Conservation (phyloP, 2,113 vertebrate genomes). For the Himantopus leucocephalus region DNA sequence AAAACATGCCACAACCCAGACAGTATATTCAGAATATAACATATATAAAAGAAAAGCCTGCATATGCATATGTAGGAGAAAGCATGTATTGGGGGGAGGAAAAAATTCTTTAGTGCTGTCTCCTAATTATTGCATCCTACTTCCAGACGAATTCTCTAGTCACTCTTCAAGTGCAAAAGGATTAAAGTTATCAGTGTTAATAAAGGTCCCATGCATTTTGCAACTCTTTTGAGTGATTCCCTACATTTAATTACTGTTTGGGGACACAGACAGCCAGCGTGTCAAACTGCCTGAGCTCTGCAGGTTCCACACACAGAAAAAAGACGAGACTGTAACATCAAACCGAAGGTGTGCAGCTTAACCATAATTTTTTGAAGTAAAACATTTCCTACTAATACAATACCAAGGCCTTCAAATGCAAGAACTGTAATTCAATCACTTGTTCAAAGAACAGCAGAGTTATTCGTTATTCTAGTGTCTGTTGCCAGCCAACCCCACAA, state of each 20-base stretch:
- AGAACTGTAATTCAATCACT: neutral
- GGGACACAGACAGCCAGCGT: neutral
- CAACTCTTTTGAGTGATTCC: neutral
- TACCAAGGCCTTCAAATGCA: neutral
- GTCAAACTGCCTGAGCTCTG: neutral
- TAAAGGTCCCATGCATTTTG: neutral
- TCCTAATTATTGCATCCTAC: neutral
- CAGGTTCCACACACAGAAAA: neutral
- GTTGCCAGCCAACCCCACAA: neutral
- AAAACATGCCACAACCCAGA: neutral
- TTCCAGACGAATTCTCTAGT: neutral
- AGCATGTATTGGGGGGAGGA: neutral
- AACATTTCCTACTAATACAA: neutral
- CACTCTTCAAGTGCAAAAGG: neutral
- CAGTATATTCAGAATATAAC: neutral
- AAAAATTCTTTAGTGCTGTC: neutral
- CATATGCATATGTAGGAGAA: neutral
- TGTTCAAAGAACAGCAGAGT: neutral
- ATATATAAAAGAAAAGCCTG: neutral
- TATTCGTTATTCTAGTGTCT: neutral
- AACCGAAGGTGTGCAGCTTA: neutral
- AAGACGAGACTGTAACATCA: rapidly evolving
- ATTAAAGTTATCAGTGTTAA: neutral
- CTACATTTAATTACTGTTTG: neutral
- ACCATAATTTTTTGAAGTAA: neutral